phyloP scores from a whole-genome alignment of 2,113 vertebrate genomes.

The western clawed frog (Xenopus tropicalis) region UCB_Xtro_10.0 CM004447.2:109319501-109320000 shows the following conservation, averaged over 20 bases:
- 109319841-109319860: constrained; percentile 9
- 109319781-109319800: constrained; percentile 1
- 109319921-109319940: constrained; percentile 17
- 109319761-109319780: neutral
- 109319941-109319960: constrained; percentile 7
- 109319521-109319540: too few species aligned
- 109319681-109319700: too few species aligned
- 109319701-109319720: too few species aligned
- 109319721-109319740: constrained; percentile 8
- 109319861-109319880: constrained; percentile 18
- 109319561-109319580: too few species aligned
- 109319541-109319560: too few species aligned
- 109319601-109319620: too few species aligned
- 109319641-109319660: too few species aligned
- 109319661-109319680: too few species aligned
- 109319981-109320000: neutral
- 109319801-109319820: neutral
- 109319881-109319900: constrained; percentile 8
- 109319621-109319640: too few species aligned
- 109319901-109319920: constrained; percentile 38
- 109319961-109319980: constrained; percentile 1
- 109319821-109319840: neutral
- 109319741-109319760: neutral
- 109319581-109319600: too few species aligned
- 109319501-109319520: too few species aligned